These are phyloP conservation scores for Bradypodion ventrale DNA, from an alignment of 2,797 vertebrate genomes.

Conservation along the genomic window DNA sequence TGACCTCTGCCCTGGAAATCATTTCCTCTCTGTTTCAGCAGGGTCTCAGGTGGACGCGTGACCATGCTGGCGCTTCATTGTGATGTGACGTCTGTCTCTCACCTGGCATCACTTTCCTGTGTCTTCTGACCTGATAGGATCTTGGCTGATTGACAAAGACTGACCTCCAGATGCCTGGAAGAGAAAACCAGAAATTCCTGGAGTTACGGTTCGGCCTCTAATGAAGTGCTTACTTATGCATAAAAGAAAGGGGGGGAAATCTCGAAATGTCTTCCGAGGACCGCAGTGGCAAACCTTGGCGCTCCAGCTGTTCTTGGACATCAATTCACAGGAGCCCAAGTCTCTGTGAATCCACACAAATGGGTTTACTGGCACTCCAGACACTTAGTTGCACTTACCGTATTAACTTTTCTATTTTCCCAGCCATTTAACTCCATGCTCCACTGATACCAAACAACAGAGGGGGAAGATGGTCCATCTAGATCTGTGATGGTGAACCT, in stretches of 20 bases:
- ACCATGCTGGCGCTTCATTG: not conserved
- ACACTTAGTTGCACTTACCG: too few species aligned
- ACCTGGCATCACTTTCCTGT: not conserved
- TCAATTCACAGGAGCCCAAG: too few species aligned
- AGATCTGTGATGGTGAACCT: too few species aligned
- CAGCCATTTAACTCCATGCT: too few species aligned
- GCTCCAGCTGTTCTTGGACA: too few species aligned
- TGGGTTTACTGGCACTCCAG: too few species aligned
- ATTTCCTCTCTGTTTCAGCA: not conserved
- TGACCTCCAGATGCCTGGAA: not conserved
- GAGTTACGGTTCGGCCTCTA: not conserved
- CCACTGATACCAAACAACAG: too few species aligned
- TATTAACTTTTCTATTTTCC: too few species aligned
- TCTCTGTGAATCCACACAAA: too few species aligned
- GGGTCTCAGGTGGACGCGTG: not conserved
- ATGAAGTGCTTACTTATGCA: not conserved
- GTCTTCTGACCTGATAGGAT: not conserved
- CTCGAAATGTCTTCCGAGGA: not conserved
- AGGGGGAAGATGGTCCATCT: too few species aligned
- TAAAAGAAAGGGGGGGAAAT: not conserved
- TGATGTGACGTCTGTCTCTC: not conserved
- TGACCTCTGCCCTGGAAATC: not conserved
- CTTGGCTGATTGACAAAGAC: not conserved
- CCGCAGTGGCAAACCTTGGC: too few species aligned
- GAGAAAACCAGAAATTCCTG: not conserved